Evolutionary conservation across 2,888 invertebrate genomes (phyloP), one percentile per base, ranked within the genome.

Genomic region (Aporophyla lueneburgensis): DNA sequence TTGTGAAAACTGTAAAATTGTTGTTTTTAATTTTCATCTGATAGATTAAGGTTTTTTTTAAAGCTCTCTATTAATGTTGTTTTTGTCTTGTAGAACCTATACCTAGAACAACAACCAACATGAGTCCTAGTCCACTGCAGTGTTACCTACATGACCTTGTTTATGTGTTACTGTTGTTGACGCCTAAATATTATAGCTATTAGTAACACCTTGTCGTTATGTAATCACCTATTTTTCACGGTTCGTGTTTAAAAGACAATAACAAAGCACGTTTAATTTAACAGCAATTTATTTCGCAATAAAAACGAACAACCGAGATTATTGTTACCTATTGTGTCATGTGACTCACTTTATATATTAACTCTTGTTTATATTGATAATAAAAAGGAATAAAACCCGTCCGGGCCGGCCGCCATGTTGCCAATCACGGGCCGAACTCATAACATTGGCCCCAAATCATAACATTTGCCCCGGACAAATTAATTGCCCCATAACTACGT

Each of bases 401-500:
- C 76, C 73, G 69, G 73, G 61, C 56, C 27, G 5, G 62, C 46
- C 16, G 62, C 59, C 68, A 76, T 86, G 65, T 77, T 78, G 77
- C 77, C 82, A 88, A 88, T 88, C 88, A 82, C 85, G 74, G 62
- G 19, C 56, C 63, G 14, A 73, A 73, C 71, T 81, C 78, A 73
- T 84, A 75, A 78, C 83, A 76, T 78, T 73, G 74, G 69, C 63
- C 77, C 63, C 40, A 75, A 77, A 84, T 86, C 78, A 81, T 81
- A 76, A 80, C 76, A 78, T 74, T 80, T 54, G 76, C 71, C 84
- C 80, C 27, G 72, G 59, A 68, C 76, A 76, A 88, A 87, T 87
- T 88, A 86, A 86, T 88, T 80, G 76, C 70, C 69, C 71, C 77
- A 74, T 78, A 81, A 84, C 77, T 80, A 76, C 71, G 69, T 77